Evolutionary conservation across 2,797 vertebrate genomes (phyloP).

Genomic region (Acrocephalus scirpaceus): DNA sequence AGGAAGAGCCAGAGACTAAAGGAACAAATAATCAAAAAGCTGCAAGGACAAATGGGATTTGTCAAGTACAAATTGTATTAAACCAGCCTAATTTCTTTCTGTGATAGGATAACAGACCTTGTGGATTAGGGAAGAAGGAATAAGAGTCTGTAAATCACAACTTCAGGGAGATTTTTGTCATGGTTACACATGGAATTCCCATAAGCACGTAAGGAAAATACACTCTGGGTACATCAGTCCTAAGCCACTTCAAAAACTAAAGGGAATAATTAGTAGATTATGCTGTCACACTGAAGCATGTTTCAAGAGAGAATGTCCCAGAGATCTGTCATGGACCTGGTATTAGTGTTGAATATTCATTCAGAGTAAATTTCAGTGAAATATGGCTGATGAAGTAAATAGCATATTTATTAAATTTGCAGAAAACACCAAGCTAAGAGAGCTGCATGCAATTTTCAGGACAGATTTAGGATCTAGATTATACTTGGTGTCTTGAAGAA

Average conservation of each 20-base stretch:
- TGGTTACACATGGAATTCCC: background rate
- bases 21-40: slow-evolving; percentile 45
- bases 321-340: background rate
- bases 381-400: background rate
- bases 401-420: background rate
- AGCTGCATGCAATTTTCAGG: background rate
- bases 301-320: background rate
- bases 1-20: background rate
- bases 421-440: background rate
- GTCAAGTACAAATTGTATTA: slow-evolving; percentile 57
- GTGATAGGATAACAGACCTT: slow-evolving; percentile 15
- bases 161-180: background rate
- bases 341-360: background rate
- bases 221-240: background rate
- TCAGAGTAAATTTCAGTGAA: background rate
- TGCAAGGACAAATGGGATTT: slow-evolving; percentile 60
- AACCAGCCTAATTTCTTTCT: slow-evolving; percentile 38
- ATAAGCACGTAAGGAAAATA: background rate
- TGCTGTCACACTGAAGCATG: background rate
- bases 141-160: background rate
- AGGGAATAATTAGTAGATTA: background rate
- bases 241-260: background rate
- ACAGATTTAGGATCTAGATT: background rate
- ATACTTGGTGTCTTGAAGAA: background rate
- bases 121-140: slow-evolving; percentile 3